Evolutionary conservation across 1,140 invertebrate genomes (phyloP).

Genomic region (Dreissena polymorpha): DNA sequence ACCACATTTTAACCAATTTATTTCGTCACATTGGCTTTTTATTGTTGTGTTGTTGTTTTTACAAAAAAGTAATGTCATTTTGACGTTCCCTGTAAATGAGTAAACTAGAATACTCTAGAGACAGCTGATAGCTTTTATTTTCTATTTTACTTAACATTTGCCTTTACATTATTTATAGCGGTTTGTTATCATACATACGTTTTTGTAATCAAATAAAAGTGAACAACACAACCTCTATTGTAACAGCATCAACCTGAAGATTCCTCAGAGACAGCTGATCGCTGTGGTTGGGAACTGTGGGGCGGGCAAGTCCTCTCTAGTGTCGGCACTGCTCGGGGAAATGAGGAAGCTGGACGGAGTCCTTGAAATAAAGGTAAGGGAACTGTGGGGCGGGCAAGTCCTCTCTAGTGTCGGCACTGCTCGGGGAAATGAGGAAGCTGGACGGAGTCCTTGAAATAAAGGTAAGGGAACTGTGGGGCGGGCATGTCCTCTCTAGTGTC

Average conservation of each 20-base stretch:
- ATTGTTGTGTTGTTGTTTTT: neutral
- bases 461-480: constrained; percentile 79
- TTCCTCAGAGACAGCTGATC: constrained; percentile 72
- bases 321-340: constrained; percentile 82
- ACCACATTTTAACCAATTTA: too few relatives aligned
- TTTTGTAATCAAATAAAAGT: neutral
- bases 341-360: constrained; percentile 67
- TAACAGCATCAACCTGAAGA: constrained; percentile 72
- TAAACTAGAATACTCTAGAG: too few relatives aligned
- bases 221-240: neutral
- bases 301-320: constrained; percentile 82
- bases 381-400: constrained; percentile 82
- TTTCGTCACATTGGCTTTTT: too few relatives aligned
- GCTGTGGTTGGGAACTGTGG: constrained; percentile 82
- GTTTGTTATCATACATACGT: neutral
- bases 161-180: neutral
- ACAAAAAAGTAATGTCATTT: too few relatives aligned
- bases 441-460: constrained; percentile 61
- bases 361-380: constrained; percentile 71
- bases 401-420: constrained; percentile 81
- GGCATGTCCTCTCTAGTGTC: constrained; percentile 83
- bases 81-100: too few relatives aligned
- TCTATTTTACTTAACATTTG: neutral
- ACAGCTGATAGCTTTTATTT: neutral
- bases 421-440: constrained; percentile 79